Evolutionary conservation across 2,888 invertebrate species (phyloP).

Genomic region (Gasteruption jaculator): DNA sequence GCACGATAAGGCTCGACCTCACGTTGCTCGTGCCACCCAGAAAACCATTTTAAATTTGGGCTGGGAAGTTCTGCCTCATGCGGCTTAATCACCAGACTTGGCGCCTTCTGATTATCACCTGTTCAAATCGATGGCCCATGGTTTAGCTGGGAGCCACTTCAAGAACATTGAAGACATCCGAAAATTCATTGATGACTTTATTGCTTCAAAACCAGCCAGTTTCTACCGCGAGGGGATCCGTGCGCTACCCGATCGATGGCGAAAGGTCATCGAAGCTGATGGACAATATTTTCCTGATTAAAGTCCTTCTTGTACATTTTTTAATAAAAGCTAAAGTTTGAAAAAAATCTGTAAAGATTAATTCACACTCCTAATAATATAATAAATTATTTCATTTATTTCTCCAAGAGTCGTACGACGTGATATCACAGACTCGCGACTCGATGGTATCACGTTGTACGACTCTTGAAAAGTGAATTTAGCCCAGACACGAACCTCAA

Average conservation of each 20-base stretch:
- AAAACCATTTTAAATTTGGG: slow-evolving; percentile 14
- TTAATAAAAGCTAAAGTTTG: too few relatives aligned
- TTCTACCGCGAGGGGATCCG: slow-evolving; percentile 19
- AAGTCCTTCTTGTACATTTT: too few relatives aligned
- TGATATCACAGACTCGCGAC: too few relatives aligned
- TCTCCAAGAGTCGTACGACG: too few relatives aligned
- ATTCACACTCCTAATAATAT: too few relatives aligned
- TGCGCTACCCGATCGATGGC: slow-evolving; percentile 9
- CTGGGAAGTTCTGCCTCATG: slow-evolving; percentile 24
- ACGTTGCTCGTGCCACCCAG: slow-evolving; percentile 15
- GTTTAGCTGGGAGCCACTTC: slow-evolving; percentile 13
- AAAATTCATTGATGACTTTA: slow-evolving; percentile 20
- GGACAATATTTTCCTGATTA: slow-evolving; percentile 12
- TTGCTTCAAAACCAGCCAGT: slow-evolving; percentile 19
- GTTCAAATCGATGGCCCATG: slow-evolving; percentile 22
- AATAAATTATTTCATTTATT: too few relatives aligned
- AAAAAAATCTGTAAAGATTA: too few relatives aligned
- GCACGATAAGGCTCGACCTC: slow-evolving; percentile 21
- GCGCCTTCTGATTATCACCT: slow-evolving; percentile 23
- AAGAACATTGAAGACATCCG: slow-evolving; percentile 10
- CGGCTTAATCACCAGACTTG: slow-evolving; percentile 20
- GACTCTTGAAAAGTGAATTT: too few relatives aligned
- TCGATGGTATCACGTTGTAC: too few relatives aligned
- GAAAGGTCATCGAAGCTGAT: slow-evolving; percentile 10
- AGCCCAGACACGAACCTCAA: too few relatives aligned